These are phyloP conservation scores for Propithecus perrieri DNA, from an alignment of 2,797 vertebrate species.

Conservation along the genomic window DNA sequence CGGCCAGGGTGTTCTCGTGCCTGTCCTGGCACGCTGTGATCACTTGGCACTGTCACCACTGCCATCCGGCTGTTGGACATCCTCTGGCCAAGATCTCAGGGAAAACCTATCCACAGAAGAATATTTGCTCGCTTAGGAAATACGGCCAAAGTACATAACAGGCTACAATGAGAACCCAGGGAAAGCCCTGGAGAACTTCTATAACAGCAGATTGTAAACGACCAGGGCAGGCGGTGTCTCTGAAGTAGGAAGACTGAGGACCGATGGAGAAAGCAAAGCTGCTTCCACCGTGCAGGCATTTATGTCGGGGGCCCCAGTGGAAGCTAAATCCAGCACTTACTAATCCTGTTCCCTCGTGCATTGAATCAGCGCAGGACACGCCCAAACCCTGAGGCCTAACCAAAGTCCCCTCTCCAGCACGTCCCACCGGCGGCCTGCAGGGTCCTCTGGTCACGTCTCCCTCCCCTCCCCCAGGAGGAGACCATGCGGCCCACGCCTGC, in stretches of 20 bases:
- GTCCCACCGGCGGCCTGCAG: neutral
- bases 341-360: neutral
- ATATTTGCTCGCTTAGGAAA: neutral
- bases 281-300: neutral
- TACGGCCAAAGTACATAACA: neutral
- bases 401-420: neutral
- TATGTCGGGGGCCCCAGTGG: neutral
- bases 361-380: fast-evolving
- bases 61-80: neutral
- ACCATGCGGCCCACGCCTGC: fast-evolving
- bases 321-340: neutral
- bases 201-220: fast-evolving
- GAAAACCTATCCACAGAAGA: neutral
- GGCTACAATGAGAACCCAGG: neutral
- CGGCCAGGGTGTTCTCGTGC: neutral
- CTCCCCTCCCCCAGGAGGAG: neutral
- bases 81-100: neutral
- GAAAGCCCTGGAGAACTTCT: neutral
- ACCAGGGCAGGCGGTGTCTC: neutral
- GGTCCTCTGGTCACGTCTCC: no score
- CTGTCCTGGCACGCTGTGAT: neutral
- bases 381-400: neutral
- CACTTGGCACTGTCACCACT: neutral
- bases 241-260: neutral
- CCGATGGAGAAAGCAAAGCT: neutral